These are phyloP conservation scores for Jaculus jaculus DNA, from an alignment of 2,113 vertebrate genomes.

Conservation along the genomic window DNA sequence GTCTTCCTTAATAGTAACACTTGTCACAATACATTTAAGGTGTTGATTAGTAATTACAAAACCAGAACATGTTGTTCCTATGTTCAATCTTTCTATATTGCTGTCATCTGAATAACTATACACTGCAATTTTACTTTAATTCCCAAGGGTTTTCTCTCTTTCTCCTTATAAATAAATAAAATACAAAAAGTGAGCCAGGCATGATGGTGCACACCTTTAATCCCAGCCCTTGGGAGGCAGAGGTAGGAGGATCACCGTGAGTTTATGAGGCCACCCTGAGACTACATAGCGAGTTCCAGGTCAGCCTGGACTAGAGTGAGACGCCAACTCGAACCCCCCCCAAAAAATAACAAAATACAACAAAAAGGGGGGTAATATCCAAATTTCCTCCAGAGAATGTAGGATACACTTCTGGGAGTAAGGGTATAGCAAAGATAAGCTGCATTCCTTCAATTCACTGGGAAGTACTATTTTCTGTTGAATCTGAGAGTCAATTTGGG, in stretches of 20 bases:
- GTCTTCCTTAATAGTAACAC: slow-evolving; percentile 13
- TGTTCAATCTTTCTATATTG: slow-evolving; percentile 10
- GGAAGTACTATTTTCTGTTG: not conserved
- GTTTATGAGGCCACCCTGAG: too few species aligned
- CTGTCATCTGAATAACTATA: not conserved
- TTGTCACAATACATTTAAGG: not conserved
- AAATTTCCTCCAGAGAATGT: too few species aligned
- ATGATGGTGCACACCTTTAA: too few species aligned
- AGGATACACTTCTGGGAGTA: not conserved
- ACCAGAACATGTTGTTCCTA: not conserved
- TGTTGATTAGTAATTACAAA: slow-evolving; percentile 23
- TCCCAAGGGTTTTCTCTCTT: not conserved
- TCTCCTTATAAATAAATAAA: not conserved
- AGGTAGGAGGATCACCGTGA: too few species aligned
- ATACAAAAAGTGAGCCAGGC: too few species aligned
- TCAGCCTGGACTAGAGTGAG: too few species aligned
- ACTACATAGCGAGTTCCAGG: too few species aligned
- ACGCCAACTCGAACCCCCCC: too few species aligned
- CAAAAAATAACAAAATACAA: too few species aligned
- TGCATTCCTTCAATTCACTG: not conserved
- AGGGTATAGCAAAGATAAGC: not conserved
- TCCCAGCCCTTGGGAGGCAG: too few species aligned
- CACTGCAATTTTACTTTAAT: not conserved
- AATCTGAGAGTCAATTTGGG: not conserved
- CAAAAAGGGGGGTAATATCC: too few species aligned